Evolutionary conservation across 2,888 invertebrate species (phyloP).

Genomic region (Drosophila leonis): DNA sequence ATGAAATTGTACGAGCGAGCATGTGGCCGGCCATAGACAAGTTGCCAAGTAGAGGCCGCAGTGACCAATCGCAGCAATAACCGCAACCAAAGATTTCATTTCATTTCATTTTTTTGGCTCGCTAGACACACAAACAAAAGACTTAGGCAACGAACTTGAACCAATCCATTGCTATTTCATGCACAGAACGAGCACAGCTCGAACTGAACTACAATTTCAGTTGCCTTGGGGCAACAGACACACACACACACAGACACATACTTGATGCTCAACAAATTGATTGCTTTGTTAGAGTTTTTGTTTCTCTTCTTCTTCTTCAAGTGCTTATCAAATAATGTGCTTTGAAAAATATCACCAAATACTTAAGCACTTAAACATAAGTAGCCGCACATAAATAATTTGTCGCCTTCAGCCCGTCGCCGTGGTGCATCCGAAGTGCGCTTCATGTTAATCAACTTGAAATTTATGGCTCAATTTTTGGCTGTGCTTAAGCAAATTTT

Average conservation of each 20-base stretch:
- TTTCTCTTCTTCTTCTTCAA: constrained; percentile 7
- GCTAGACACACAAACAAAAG: constrained; percentile 47
- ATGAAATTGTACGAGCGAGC: constrained; percentile 63
- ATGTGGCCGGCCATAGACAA: constrained; percentile 39
- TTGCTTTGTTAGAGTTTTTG: constrained; percentile 26
- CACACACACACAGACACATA: background rate
- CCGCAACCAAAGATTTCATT: constrained; percentile 51
- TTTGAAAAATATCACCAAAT: constrained; percentile 35
- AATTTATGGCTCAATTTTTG: constrained; percentile 82
- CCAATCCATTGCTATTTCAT: constrained; percentile 32
- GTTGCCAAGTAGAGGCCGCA: constrained; percentile 58
- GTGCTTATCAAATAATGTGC: constrained; percentile 36
- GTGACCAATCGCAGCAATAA: constrained; percentile 44
- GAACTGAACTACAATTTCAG: constrained; percentile 20
- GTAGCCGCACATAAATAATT: constrained; percentile 15
- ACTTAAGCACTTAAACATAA: constrained; percentile 17
- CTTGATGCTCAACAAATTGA: constrained; percentile 39
- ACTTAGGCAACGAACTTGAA: constrained; percentile 64
- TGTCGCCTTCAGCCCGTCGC: background rate
- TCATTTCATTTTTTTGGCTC: constrained; percentile 36
- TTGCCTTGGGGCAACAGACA: constrained; percentile 14
- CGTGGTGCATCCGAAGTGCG: constrained; percentile 11
- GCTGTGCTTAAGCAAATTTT: constrained; percentile 32
- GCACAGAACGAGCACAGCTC: constrained; percentile 25
- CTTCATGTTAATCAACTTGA: constrained; percentile 63